phyloP scores from a whole-genome alignment of 1,140 invertebrate genomes.

The Microplitis demolitor region DNA sequence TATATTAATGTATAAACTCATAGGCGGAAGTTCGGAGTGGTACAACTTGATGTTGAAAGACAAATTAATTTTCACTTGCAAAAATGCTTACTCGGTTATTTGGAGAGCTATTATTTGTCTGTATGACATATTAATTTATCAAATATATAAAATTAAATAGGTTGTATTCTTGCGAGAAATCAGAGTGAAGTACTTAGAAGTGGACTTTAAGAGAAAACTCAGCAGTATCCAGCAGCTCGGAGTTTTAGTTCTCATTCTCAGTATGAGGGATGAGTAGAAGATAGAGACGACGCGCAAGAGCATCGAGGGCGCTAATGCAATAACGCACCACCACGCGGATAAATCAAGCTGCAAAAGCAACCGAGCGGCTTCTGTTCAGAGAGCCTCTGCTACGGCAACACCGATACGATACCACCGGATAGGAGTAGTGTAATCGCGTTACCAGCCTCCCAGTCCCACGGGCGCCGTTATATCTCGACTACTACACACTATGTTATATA shows the following conservation, averaged over 20 bases:
- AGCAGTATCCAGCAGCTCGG: too few species aligned
- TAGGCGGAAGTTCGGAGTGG: too few species aligned
- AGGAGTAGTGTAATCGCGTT: slow-evolving; percentile 48
- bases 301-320: slow-evolving; percentile 52
- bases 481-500: slow-evolving; percentile 14
- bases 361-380: slow-evolving; percentile 31
- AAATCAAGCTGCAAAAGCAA: slow-evolving; percentile 51
- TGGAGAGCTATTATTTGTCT: too few species aligned
- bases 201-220: too few species aligned
- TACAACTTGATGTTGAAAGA: too few species aligned
- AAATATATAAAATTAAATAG: too few species aligned
- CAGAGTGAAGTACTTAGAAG: too few species aligned
- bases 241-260: neutral
- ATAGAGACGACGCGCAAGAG: slow-evolving; percentile 19
- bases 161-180: too few species aligned
- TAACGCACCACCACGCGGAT: slow-evolving; percentile 52
- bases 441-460: slow-evolving; percentile 41
- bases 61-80: too few species aligned
- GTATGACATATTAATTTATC: too few species aligned
- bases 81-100: too few species aligned
- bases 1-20: too few species aligned
- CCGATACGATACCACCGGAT: neutral
- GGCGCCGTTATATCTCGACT: slow-evolving; percentile 45
- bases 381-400: slow-evolving; percentile 22
- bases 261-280: neutral